These are phyloP conservation scores for Phenganax marumi DNA, from an alignment of 92 coral and sea anemone species.

Conservation along the genomic window DNA sequence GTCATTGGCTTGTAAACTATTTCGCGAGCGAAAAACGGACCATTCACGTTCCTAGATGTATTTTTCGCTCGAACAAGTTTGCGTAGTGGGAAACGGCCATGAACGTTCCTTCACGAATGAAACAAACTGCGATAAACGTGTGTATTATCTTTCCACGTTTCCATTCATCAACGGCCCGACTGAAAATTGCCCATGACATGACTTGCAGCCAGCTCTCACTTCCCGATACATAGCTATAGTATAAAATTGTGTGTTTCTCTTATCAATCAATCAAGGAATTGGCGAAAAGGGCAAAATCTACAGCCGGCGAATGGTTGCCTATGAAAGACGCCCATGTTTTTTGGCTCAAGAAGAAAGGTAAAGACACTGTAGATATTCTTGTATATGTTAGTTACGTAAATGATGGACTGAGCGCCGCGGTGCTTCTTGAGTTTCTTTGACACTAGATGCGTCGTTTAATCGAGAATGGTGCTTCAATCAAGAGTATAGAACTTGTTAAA, in stretches of 20 bases:
- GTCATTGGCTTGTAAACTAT: no score
- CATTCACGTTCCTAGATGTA: no score
- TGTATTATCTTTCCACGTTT: neutral
- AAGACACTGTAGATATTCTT: conserved; percentile 6
- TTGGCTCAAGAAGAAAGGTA: conserved; percentile 75
- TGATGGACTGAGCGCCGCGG: neutral
- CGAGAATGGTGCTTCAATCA: no score
- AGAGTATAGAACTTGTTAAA: no score
- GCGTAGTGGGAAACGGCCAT: no score
- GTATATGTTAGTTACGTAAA: neutral
- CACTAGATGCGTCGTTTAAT: no score
- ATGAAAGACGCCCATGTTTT: conserved; percentile 65
- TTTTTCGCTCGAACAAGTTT: no score
- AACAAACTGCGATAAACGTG: no score
- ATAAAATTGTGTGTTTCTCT: neutral
- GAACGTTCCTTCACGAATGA: no score
- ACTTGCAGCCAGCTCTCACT: neutral
- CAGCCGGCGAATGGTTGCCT: conserved; percentile 62
- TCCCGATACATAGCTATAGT: neutral
- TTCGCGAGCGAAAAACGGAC: no score
- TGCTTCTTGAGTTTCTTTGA: neutral
- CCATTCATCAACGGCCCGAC: neutral
- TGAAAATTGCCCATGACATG: neutral
- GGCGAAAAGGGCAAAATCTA: conserved; percentile 76
- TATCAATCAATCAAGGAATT: conserved; percentile 60